Conservation (phyloP, 2,797 vertebrate genomes). For the Lepus oiostolus region DNA sequence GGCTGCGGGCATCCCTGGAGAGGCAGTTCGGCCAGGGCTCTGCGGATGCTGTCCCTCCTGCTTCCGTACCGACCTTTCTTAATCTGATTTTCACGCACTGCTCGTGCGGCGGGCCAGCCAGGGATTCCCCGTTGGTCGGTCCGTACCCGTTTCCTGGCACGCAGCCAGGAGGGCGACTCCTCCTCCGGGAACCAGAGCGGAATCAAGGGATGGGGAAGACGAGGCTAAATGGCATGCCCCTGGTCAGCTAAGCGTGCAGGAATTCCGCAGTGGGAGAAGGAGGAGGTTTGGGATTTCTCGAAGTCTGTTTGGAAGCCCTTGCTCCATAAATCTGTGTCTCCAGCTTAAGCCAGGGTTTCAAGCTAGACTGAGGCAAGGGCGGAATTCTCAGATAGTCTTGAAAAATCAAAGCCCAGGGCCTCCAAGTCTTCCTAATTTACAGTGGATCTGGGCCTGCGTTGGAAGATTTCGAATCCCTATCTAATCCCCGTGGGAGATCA, state of each 20-base stretch:
- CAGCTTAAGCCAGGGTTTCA: neutral
- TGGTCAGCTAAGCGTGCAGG: conserved; percentile 24
- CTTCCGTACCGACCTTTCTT: neutral
- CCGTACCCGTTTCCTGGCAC: conserved; percentile 73
- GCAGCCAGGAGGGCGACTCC: conserved; percentile 73
- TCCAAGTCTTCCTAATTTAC: conserved; percentile 66
- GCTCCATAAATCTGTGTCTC: conserved; percentile 58
- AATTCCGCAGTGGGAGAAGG: conserved; percentile 67
- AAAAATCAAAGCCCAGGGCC: conserved; percentile 70
- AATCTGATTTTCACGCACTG: conserved; percentile 4
- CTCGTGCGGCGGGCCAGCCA: conserved; percentile 54
- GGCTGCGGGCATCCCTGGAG: conserved; percentile 15
- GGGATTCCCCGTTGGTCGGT: conserved; percentile 77
- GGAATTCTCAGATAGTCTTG: conserved; percentile 67
- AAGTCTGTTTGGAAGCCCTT: conserved; percentile 23
- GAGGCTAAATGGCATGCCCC: conserved; percentile 84
- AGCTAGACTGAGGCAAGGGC: conserved; percentile 43
- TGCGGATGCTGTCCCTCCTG: neutral
- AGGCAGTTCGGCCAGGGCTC: neutral
- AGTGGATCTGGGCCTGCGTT: conserved; percentile 77
- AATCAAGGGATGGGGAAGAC: conserved; percentile 75
- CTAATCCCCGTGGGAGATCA: conserved; percentile 88
- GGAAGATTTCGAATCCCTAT: conserved; percentile 84
- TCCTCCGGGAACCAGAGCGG: conserved; percentile 71
- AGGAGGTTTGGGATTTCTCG: neutral